A percentile compares a stretch with the other conserved stretches of the same genome.
These are phyloP conservation scores for Macropus fuliginosus DNA, from an alignment of 2,797 vertebrate genomes.

Conservation along the genomic window DNA sequence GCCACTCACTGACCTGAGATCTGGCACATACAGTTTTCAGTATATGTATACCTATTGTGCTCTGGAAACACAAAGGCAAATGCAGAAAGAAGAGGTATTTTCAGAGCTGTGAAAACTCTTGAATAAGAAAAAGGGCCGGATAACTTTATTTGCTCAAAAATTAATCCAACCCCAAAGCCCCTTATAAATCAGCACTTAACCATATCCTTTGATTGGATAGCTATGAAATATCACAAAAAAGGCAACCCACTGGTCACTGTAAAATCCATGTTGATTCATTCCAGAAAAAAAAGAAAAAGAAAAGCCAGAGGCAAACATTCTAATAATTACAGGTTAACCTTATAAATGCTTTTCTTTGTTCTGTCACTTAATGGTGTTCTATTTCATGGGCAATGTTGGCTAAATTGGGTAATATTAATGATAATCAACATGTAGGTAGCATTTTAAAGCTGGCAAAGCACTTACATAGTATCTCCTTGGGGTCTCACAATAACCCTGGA, in stretches of 20 bases:
- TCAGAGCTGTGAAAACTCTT: not conserved
- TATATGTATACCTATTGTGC: not conserved
- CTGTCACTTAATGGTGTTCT: constrained; percentile 37
- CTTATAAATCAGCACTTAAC: not conserved
- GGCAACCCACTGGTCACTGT: constrained; percentile 16
- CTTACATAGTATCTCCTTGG: not conserved
- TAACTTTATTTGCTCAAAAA: constrained; percentile 41
- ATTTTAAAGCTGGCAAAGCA: not conserved
- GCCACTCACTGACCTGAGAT: not conserved
- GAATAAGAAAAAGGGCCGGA: constrained; percentile 12
- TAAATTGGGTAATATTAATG: constrained; percentile 29
- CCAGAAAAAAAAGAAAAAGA: not conserved
- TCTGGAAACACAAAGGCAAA: not conserved
- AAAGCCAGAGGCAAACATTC: not conserved
- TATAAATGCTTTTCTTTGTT: constrained; percentile 55
- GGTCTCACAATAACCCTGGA: not conserved
- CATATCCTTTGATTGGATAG: constrained; percentile 28
- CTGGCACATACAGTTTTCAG: not conserved
- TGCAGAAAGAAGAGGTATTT: not conserved
- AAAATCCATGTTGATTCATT: not conserved
- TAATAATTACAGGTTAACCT: constrained; percentile 36
- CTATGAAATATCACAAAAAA: not conserved
- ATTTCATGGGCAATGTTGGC: constrained; percentile 27
- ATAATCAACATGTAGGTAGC: not conserved
- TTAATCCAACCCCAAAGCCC: not conserved